These are phyloP conservation scores for Artibeus lituratus DNA, from an alignment of 2,797 vertebrate genomes.

Conservation along the genomic window DNA sequence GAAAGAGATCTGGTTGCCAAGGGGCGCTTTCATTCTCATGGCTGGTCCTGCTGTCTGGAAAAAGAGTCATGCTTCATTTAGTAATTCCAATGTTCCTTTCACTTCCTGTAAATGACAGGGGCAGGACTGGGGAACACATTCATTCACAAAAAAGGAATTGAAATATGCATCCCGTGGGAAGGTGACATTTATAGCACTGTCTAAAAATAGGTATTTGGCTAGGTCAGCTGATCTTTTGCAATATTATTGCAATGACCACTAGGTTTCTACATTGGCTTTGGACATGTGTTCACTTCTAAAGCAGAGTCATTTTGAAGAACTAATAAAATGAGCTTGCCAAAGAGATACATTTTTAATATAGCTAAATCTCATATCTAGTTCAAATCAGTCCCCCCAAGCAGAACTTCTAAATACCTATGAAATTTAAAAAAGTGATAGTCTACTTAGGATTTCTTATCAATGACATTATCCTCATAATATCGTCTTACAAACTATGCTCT, in stretches of 20 bases:
- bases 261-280: background rate
- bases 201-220: slow-evolving; percentile 62
- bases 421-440: slow-evolving; percentile 26
- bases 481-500: slow-evolving; percentile 36
- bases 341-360: slow-evolving; percentile 25
- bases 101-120: slow-evolving; percentile 75
- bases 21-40: slow-evolving; percentile 54
- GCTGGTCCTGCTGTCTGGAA: slow-evolving; percentile 58
- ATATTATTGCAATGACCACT: slow-evolving; percentile 44
- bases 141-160: slow-evolving; percentile 64
- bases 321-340: background rate
- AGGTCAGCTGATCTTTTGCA: slow-evolving; percentile 62
- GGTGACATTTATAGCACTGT: slow-evolving; percentile 55
- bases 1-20: slow-evolving; percentile 57
- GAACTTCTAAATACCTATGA: slow-evolving; percentile 41
- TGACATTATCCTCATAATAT: slow-evolving; percentile 24
- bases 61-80: slow-evolving; percentile 63
- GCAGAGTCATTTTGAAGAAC: slow-evolving; percentile 21
- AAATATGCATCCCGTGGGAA: slow-evolving; percentile 69
- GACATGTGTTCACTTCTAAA: slow-evolving; percentile 36
- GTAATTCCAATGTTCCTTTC: slow-evolving; percentile 75
- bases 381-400: slow-evolving; percentile 26
- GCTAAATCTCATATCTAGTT: slow-evolving; percentile 46
- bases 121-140: slow-evolving; percentile 54
- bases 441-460: slow-evolving; percentile 36